These are phyloP conservation scores for Hirtodrosophila duncani DNA, from an alignment of 2,888 invertebrate genomes.

Conservation along the genomic window DNA sequence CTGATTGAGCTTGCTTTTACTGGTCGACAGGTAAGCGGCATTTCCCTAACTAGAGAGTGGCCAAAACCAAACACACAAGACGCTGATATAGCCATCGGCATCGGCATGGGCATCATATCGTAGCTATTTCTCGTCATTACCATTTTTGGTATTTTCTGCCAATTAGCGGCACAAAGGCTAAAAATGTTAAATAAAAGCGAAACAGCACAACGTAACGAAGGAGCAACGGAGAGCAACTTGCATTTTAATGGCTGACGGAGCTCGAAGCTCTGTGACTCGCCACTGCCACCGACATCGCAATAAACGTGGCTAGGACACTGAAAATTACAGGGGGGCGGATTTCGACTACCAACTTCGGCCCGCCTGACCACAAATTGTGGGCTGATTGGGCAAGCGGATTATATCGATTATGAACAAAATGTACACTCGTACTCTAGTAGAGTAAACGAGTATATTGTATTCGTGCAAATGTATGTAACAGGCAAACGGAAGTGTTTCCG, in stretches of 20 bases:
- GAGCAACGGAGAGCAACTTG: slow-evolving; percentile 32
- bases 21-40: slow-evolving; percentile 28
- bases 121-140: slow-evolving; percentile 69
- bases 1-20: too few relatives aligned
- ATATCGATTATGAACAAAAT: too few relatives aligned
- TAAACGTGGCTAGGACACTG: too few relatives aligned
- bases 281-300: too few relatives aligned
- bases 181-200: slow-evolving; percentile 72
- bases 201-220: slow-evolving; percentile 67
- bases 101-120: slow-evolving; percentile 8
- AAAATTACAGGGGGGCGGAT: too few relatives aligned
- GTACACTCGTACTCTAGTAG: too few relatives aligned
- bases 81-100: not conserved
- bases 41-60: slow-evolving; percentile 48
- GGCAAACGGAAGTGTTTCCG: too few relatives aligned
- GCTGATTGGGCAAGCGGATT: too few relatives aligned
- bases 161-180: slow-evolving; percentile 73
- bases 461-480: too few relatives aligned
- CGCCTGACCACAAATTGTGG: too few relatives aligned
- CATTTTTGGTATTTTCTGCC: slow-evolving; percentile 77
- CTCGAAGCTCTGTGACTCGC: slow-evolving; percentile 20
- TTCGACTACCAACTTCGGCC: too few relatives aligned
- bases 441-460: too few relatives aligned
- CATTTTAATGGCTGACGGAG: not conserved
- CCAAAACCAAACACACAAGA: slow-evolving; percentile 25